These are phyloP conservation scores for Rhabdomys pumilio DNA, from an alignment of 2,797 vertebrate species.

Conservation along the genomic window DNA sequence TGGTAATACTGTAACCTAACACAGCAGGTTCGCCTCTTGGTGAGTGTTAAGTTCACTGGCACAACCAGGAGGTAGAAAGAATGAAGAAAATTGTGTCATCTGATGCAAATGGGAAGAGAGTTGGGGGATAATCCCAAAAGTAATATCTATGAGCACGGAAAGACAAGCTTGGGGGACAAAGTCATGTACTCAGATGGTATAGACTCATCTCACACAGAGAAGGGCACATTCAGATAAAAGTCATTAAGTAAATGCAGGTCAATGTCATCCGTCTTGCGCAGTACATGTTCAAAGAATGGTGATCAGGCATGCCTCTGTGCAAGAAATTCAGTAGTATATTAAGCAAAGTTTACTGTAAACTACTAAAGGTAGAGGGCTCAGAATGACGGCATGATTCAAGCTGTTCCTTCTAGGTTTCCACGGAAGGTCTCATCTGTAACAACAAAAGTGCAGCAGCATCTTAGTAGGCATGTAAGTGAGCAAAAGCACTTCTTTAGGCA, in stretches of 20 bases:
- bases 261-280: background rate
- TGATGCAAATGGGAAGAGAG: background rate
- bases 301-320: background rate
- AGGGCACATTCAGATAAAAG: no score
- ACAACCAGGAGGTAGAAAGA: background rate
- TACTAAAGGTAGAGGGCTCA: background rate
- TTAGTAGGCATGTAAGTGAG: background rate
- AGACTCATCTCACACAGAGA: background rate
- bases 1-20: background rate
- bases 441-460: background rate
- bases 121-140: background rate
- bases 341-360: background rate
- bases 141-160: background rate
- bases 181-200: background rate
- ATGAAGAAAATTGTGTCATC: background rate
- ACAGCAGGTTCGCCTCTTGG: background rate
- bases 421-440: background rate
- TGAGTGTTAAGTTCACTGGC: background rate
- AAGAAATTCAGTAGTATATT: background rate
- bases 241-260: background rate
- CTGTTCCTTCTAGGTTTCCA: background rate
- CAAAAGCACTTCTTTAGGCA: background rate
- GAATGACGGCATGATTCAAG: background rate
- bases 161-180: background rate
- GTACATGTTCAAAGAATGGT: background rate